Percentiles rank a stretch among this genome's conserved stretches.
phyloP scores from a whole-genome alignment of 2,113 vertebrate genomes.

The Corvus cornix region DNA sequence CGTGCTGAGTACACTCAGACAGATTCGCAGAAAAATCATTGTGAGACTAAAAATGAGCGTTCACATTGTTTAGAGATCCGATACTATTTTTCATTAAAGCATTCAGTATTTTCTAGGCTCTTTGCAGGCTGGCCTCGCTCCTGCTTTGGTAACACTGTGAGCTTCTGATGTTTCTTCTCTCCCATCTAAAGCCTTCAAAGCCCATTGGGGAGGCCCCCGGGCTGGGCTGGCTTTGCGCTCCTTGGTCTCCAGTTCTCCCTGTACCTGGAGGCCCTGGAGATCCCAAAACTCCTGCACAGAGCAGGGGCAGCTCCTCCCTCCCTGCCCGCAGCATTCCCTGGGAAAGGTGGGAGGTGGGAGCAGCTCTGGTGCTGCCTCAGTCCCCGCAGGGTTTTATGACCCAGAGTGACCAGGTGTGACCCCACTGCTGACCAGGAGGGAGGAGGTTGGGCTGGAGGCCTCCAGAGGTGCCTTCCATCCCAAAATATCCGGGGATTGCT shows the following conservation, averaged over 20 bases:
- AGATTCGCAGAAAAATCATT: background rate
- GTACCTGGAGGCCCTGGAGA: background rate
- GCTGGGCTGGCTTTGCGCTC: background rate
- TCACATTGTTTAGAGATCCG: background rate
- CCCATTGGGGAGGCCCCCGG: background rate
- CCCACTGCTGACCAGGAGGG: rapidly evolving
- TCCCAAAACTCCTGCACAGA: background rate
- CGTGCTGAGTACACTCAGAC: background rate
- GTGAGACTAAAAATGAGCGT: background rate
- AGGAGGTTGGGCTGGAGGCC: background rate
- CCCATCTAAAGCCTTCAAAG: background rate
- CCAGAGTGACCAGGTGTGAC: background rate
- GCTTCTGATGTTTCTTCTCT: background rate
- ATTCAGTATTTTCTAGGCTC: background rate
- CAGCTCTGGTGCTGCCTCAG: rapidly evolving
- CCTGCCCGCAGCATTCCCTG: background rate
- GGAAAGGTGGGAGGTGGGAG: background rate
- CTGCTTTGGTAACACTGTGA: background rate
- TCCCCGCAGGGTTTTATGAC: background rate
- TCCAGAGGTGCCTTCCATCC: background rate
- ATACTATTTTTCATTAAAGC: background rate
- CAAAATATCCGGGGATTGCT: background rate
- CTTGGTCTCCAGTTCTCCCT: rapidly evolving
- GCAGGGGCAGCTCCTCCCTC: background rate
- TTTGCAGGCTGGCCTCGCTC: background rate